Conservation (phyloP, 23 tunicate genomes). For the Pegea sp. region DNA sequence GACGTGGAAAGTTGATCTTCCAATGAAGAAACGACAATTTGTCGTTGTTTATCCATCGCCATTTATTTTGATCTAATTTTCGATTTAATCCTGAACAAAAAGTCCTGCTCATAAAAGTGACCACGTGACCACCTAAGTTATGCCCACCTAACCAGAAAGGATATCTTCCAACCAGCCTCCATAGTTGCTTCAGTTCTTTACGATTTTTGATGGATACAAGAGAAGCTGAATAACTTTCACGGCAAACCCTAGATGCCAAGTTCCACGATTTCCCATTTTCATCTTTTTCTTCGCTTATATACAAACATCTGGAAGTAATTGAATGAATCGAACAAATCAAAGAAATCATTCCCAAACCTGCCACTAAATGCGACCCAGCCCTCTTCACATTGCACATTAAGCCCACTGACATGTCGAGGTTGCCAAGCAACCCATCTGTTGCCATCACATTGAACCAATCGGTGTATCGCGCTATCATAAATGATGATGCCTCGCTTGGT, state of each 20-base stretch:
- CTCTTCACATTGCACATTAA: constrained; percentile 16
- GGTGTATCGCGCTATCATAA: constrained; percentile 10
- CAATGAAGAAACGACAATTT: constrained; percentile 25
- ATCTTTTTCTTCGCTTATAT: constrained; percentile 7
- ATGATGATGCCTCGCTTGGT: constrained; percentile 9
- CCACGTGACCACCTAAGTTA: neutral
- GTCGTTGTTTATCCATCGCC: constrained; percentile 61
- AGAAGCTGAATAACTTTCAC: constrained; percentile 34
- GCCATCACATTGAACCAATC: constrained; percentile 43
- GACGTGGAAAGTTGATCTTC: constrained; percentile 23
- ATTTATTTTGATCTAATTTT: constrained; percentile 18
- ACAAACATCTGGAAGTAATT: constrained; percentile 28
- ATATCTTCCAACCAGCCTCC: constrained; percentile 13
- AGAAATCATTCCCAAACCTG: neutral
- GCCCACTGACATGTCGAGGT: neutral
- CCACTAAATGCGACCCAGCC: constrained; percentile 27
- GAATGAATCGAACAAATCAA: neutral
- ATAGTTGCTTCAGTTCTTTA: constrained; percentile 49
- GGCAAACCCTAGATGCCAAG: constrained; percentile 39
- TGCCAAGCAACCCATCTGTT: constrained; percentile 47
- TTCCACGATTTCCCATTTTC: constrained; percentile 30
- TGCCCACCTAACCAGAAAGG: constrained; percentile 41
- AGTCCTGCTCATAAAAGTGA: neutral
- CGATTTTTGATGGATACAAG: constrained; percentile 24
- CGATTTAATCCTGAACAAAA: constrained; percentile 38